These are phyloP conservation scores for Coelogynopora nodosa DNA, from an alignment of 2,888 invertebrate species.

Conservation along the genomic window DNA sequence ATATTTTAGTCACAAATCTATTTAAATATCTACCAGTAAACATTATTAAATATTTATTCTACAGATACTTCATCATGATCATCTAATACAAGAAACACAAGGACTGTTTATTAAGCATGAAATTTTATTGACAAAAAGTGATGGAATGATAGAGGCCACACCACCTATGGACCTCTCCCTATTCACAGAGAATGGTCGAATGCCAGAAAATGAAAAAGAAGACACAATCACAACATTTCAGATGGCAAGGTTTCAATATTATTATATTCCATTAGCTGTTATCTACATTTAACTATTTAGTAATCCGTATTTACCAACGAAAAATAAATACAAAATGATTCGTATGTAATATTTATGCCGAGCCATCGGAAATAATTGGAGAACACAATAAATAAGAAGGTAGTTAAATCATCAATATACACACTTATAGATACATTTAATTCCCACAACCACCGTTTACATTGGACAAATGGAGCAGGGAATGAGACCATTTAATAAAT, in stretches of 20 bases:
- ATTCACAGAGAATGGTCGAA: background rate
- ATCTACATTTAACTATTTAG: no score
- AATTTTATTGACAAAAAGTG: background rate
- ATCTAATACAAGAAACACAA: no score
- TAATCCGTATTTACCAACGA: no score
- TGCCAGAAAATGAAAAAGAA: background rate
- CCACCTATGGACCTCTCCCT: no score
- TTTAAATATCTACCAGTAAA: no score
- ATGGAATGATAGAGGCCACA: background rate
- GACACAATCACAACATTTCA: background rate
- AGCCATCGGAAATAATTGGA: background rate
- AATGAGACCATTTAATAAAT: no score
- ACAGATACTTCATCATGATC: no score
- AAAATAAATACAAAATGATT: no score
- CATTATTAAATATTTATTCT: no score
- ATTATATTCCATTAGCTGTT: no score
- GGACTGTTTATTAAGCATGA: background rate
- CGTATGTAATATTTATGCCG: no score
- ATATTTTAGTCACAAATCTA: no score
- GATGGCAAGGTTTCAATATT: background rate
- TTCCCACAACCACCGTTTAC: background rate
- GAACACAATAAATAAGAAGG: background rate
- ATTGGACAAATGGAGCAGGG: background rate
- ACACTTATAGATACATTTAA: background rate
- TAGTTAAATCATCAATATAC: background rate